A percentile compares a stretch with the other conserved stretches of the same genome.
Conservation (phyloP, 2,888 invertebrate genomes). For the Phoronis australis region DNA sequence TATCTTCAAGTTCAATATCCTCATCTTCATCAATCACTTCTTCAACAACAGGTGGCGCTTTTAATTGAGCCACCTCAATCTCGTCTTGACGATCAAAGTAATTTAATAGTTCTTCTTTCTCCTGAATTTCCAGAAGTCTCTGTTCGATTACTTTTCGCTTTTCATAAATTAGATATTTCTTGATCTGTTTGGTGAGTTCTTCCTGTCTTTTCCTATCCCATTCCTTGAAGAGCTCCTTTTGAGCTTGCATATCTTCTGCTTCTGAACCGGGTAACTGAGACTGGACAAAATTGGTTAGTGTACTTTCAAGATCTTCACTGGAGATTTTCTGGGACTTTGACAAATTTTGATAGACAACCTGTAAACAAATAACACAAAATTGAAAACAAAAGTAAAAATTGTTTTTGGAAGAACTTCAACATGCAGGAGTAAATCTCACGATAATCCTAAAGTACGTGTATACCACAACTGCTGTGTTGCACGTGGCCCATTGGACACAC, state of each 20-base stretch:
- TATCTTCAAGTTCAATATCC: too few relatives aligned
- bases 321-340: slow-evolving; percentile 6
- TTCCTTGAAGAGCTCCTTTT: background rate
- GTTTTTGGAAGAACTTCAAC: too few relatives aligned
- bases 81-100: slow-evolving; percentile 33
- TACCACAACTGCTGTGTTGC: too few relatives aligned
- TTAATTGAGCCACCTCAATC: slow-evolving; percentile 26
- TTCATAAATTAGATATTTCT: slow-evolving; percentile 12
- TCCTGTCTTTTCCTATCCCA: slow-evolving; percentile 20
- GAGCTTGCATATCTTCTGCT: slow-evolving; percentile 1
- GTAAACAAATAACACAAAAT: too few relatives aligned
- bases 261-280: slow-evolving; percentile 18
- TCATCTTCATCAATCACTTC: too few relatives aligned
- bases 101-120: slow-evolving; percentile 35
- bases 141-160: slow-evolving; percentile 23
- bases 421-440: too few relatives aligned
- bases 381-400: too few relatives aligned
- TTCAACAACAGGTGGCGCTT: too few relatives aligned
- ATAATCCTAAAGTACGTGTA: too few relatives aligned
- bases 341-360: slow-evolving; percentile 7
- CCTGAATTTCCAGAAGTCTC: slow-evolving; percentile 28
- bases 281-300: slow-evolving; percentile 16
- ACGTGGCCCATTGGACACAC: too few relatives aligned
- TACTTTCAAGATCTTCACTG: slow-evolving; percentile 10
- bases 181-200: slow-evolving; percentile 19